Percentiles rank a stretch among this genome's conserved stretches.
These are phyloP conservation scores for Phaenicophaeus curvirostris DNA, from an alignment of 2,797 vertebrate species.

Conservation along the genomic window DNA sequence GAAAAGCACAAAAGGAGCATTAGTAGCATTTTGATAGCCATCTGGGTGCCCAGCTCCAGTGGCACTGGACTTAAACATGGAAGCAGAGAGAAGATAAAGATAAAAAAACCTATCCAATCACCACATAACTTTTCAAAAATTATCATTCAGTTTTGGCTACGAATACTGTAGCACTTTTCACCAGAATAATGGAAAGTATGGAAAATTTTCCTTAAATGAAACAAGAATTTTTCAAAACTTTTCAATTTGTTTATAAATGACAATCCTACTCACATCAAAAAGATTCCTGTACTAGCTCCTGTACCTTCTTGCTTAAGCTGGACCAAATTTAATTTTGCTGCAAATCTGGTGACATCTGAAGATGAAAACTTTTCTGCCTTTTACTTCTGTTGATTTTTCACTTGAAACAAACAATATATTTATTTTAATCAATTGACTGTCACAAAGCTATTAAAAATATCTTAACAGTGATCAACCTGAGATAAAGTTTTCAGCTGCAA, in stretches of 20 bases:
- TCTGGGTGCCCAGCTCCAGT: background rate
- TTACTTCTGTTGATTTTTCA: background rate
- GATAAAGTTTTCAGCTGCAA: background rate
- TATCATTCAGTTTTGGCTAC: background rate
- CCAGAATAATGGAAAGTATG: background rate
- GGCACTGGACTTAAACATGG: background rate
- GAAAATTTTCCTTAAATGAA: background rate
- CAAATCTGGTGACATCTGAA: background rate
- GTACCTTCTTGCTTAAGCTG: background rate
- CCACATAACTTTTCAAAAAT: background rate
- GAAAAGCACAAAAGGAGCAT: background rate
- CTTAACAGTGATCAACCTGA: background rate
- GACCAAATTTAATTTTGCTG: background rate
- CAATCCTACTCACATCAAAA: background rate
- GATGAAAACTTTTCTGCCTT: background rate
- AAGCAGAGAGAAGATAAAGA: background rate
- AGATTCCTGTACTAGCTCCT: background rate
- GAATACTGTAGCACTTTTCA: background rate
- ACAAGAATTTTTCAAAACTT: background rate
- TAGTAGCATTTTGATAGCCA: background rate
- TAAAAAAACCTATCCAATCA: background rate
- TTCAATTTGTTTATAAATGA: background rate
- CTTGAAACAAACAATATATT: background rate
- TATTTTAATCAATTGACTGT: background rate
- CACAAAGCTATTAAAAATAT: background rate